These are phyloP conservation scores for Morpho helenor DNA, from an alignment of 2,888 invertebrate species.

Conservation along the genomic window DNA sequence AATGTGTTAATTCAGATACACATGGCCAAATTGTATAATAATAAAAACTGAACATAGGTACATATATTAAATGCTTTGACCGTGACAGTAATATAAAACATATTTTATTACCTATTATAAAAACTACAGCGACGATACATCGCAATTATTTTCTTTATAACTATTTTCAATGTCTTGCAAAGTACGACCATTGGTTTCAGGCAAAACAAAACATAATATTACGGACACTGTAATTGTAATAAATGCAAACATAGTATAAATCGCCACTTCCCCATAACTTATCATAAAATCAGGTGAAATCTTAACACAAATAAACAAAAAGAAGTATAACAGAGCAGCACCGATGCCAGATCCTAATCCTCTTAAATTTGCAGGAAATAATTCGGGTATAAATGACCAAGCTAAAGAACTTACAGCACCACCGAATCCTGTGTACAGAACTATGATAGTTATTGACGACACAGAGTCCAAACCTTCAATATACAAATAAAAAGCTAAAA, in stretches of 20 bases:
- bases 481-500: slow-evolving; percentile 29
- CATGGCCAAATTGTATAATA: too few relatives aligned
- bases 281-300: slow-evolving; percentile 39
- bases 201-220: slow-evolving; percentile 40
- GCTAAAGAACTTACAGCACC: slow-evolving; percentile 37
- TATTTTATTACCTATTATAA: too few relatives aligned
- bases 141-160: slow-evolving; percentile 48
- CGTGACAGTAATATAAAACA: too few relatives aligned
- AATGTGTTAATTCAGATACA: too few relatives aligned
- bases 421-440: slow-evolving; percentile 38
- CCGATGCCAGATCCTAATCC: slow-evolving; percentile 49
- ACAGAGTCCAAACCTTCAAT: slow-evolving; percentile 34
- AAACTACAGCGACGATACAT: slow-evolving; percentile 9
- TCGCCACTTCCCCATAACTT: slow-evolving; percentile 35
- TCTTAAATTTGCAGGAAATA: slow-evolving; percentile 45
- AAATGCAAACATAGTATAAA: slow-evolving; percentile 40
- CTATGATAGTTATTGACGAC: slow-evolving; percentile 37
- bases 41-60: too few relatives aligned
- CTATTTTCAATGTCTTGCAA: slow-evolving; percentile 81
- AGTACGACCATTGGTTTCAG: slow-evolving; percentile 79
- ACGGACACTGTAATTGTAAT: slow-evolving; percentile 34
- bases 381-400: slow-evolving; percentile 49
- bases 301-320: slow-evolving; percentile 45
- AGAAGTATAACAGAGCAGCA: slow-evolving; percentile 38
- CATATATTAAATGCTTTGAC: too few relatives aligned